Conservation (phyloP, 2,113 vertebrate genomes). For the Nanorana parkeri region DNA sequence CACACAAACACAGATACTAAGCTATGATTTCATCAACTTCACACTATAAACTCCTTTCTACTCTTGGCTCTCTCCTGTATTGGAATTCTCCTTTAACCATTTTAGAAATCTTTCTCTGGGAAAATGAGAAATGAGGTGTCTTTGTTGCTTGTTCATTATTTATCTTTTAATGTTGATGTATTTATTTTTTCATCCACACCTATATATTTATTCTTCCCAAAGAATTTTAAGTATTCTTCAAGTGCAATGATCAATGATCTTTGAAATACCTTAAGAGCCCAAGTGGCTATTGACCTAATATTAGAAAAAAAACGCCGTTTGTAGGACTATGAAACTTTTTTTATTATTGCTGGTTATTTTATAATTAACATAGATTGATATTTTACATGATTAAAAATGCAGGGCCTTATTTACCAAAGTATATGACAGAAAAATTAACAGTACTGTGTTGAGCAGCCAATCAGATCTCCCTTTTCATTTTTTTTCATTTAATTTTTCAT, state of each 20-base stretch:
- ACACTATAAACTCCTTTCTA: constrained; percentile 60
- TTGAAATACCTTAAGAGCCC: neutral
- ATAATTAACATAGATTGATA: too few relatives aligned
- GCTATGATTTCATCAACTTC: constrained; percentile 78
- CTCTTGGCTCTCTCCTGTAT: constrained; percentile 53
- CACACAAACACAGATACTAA: constrained; percentile 80
- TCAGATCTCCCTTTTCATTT: too few relatives aligned
- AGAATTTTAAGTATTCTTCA: constrained; percentile 27
- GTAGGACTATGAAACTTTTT: neutral
- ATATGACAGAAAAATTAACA: too few relatives aligned
- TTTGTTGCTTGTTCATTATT: constrained; percentile 49
- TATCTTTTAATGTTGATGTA: constrained; percentile 40
- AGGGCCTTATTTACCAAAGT: too few relatives aligned
- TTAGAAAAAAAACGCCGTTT: too few relatives aligned
- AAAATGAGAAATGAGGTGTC: constrained; percentile 49
- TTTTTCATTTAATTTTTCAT: too few relatives aligned
- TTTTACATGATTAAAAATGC: too few relatives aligned
- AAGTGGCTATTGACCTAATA: neutral
- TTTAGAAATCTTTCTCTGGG: constrained; percentile 37
- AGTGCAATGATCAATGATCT: neutral
- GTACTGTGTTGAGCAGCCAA: too few relatives aligned
- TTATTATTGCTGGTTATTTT: neutral
- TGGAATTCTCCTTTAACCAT: constrained; percentile 43
- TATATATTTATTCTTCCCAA: constrained; percentile 2
- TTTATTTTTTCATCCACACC: neutral